A percentile compares a stretch with the other conserved stretches of the same genome.
Conservation (phyloP, 2,888 invertebrate species). For the Parnassius apollo region DNA sequence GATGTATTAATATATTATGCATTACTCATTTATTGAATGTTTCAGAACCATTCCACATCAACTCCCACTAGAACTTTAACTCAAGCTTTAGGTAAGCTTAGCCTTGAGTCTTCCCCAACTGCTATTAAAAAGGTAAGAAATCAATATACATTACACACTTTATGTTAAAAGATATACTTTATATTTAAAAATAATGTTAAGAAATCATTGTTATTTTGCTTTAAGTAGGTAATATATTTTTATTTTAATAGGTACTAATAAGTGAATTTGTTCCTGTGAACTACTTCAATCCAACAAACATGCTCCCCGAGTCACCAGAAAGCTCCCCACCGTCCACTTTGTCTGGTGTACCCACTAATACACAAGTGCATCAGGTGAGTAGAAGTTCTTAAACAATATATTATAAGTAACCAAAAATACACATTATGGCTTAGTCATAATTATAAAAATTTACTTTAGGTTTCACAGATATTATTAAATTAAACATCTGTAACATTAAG, state of each 20-base stretch:
- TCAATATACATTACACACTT: too few relatives aligned
- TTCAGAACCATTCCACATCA: conserved; percentile 62
- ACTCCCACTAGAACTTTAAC: conserved; percentile 56
- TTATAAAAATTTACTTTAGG: conserved; percentile 14
- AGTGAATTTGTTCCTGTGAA: conserved; percentile 67
- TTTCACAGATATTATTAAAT: conserved; percentile 17
- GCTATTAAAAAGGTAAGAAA: conserved; percentile 52
- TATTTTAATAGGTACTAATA: conserved; percentile 48
- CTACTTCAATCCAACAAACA: conserved; percentile 52
- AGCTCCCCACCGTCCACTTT: conserved; percentile 54
- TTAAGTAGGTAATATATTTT: conserved; percentile 7
- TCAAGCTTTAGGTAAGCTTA: conserved; percentile 59
- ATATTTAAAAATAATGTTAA: too few relatives aligned
- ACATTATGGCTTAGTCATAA: neutral
- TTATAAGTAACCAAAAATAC: neutral
- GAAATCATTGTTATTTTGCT: too few relatives aligned
- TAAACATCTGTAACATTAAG: neutral
- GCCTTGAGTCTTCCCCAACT: conserved; percentile 59
- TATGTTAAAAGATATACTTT: too few relatives aligned
- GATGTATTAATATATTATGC: neutral
- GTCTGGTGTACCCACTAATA: conserved; percentile 40
- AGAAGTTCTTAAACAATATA: neutral
- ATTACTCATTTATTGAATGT: conserved; percentile 28
- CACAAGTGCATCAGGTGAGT: conserved; percentile 71
- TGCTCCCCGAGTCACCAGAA: conserved; percentile 62